Conservation (phyloP, 2,797 vertebrate genomes). For the Chaetodon trifasciatus region DNA sequence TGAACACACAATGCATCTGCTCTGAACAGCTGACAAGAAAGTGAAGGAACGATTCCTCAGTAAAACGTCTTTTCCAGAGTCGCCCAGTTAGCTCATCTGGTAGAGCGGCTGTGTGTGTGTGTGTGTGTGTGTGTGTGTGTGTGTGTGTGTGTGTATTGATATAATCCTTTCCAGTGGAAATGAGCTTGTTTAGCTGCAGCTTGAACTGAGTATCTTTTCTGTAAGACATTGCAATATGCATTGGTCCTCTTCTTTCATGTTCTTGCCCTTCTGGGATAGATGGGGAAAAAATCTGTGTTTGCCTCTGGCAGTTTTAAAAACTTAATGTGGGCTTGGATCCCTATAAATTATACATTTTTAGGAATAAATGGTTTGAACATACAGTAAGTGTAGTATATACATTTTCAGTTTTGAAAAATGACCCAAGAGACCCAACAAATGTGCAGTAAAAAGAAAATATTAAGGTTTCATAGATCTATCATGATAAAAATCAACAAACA, state of each 20-base stretch:
- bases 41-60: not conserved
- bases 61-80: not conserved
- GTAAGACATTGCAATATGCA: not conserved
- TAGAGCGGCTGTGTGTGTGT: too few relatives aligned
- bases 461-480: not conserved
- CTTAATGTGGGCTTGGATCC: not conserved
- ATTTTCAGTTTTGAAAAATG: not conserved
- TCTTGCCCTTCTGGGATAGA: not conserved
- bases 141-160: too few relatives aligned
- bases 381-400: too few relatives aligned
- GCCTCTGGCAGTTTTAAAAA: not conserved
- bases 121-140: too few relatives aligned
- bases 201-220: not conserved
- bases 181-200: not conserved
- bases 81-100: too few relatives aligned
- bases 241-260: not conserved
- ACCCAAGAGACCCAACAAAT: not conserved
- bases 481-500: not conserved
- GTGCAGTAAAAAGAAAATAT: not conserved
- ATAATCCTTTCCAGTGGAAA: not conserved
- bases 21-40: conserved; percentile 8
- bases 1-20: not conserved
- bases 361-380: not conserved
- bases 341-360: not conserved
- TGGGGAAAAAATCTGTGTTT: not conserved